phyloP scores from a whole-genome alignment of 2,797 vertebrate species.

The Enteromius treurensis region DNA sequence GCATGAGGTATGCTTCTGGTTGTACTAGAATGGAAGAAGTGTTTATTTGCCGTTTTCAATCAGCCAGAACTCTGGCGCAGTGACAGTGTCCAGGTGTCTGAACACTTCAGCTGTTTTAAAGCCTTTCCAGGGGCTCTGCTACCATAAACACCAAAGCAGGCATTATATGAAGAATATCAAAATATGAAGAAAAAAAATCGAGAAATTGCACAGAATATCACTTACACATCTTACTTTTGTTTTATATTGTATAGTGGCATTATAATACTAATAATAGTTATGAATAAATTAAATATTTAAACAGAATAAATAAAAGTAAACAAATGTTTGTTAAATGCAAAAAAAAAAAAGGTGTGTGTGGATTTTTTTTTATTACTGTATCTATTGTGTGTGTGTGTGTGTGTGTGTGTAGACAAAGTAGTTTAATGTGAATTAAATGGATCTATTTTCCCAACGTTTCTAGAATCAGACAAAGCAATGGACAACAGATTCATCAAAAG shows the following conservation, averaged over 20 bases:
- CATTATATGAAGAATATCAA: slow-evolving; percentile 22
- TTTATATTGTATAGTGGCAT: background rate
- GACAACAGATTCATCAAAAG: background rate
- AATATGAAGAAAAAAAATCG: background rate
- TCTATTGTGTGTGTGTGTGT: too few species aligned
- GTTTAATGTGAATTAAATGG: background rate
- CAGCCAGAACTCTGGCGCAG: slow-evolving; percentile 57
- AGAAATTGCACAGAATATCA: background rate
- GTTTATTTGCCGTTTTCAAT: slow-evolving; percentile 62
- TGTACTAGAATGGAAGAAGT: slow-evolving; percentile 59
- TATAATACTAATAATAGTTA: background rate
- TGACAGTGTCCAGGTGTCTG: slow-evolving; percentile 46
- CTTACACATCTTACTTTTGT: background rate
- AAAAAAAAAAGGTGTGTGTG: too few species aligned
- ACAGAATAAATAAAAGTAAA: too few species aligned
- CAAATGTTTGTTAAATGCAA: too few species aligned
- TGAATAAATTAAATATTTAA: too few species aligned
- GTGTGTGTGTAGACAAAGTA: background rate
- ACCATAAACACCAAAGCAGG: slow-evolving; percentile 48
- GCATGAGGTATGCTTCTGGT: slow-evolving; percentile 56
- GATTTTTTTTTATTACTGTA: too few species aligned
- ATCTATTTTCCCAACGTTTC: background rate
- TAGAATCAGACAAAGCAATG: background rate
- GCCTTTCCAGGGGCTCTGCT: slow-evolving; percentile 52
- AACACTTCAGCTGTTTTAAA: slow-evolving; percentile 45